Base-by-base conservation (phyloP, 2,797 vertebrate species). In the Notamacropus eugenii region DNA sequence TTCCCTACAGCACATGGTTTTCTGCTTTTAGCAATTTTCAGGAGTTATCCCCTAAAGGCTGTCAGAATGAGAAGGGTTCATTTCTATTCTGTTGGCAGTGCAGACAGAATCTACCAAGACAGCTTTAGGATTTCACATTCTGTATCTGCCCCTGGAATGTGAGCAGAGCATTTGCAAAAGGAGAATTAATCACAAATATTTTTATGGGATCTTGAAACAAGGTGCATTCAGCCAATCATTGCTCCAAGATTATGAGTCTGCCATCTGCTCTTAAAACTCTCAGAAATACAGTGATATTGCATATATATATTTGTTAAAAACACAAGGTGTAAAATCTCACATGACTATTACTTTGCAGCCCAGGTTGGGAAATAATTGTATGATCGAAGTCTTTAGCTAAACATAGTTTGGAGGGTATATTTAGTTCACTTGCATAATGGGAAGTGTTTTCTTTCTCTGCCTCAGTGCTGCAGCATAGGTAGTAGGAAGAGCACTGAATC, bases 21-120 rank as follows among this genome's bases (percentile, higher is more conserved):
- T 93, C 50, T 96, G 67, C 54, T 96, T 31, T 3, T 9, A 54
- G 94, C 8, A 96, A 22, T 96, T 96, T 94, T 93, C 92, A 95
- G 54, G 93, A 94, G 24, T 94, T 94, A 87, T 93, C 87, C 93
- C 82, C 54, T 95, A 46, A 57, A 91, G 94, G n/a, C 92, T 93
- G 56, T 96, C 93, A 96, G 91, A 96, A 93, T 91, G 93, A 14
- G 34, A 90, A 55, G 22, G 93, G 55, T 31, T 93, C n/a, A 11
- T 93, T 92, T 96, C 94, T 94, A 0, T 96, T 92, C 14, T 22
- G 31, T 97, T 54, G 55, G n/a, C 57, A 92, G n/a, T 92, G 50
- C 90, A 90, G 92, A 31, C 90, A 90, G 92, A 31, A 54, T 95
- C 87, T 90, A 4, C 94, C 46, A 59, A 90, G 55, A 59, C 13